These are phyloP conservation scores for Neuroterus valhalla DNA, from an alignment of 1,140 invertebrate genomes.

Conservation along the genomic window DNA sequence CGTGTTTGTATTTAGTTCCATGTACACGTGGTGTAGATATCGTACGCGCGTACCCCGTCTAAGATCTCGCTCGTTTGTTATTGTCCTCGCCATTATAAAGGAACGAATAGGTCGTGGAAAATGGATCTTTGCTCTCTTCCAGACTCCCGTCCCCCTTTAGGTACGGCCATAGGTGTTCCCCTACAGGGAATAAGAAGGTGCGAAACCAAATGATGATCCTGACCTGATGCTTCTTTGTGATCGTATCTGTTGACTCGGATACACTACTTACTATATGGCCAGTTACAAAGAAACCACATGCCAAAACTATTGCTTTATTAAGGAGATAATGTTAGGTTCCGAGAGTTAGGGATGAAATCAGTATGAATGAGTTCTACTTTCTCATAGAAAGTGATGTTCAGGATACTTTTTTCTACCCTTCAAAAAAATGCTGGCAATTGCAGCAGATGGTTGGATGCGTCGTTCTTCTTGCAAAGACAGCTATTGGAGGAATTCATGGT, in stretches of 20 bases:
- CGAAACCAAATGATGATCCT: constrained; percentile 14
- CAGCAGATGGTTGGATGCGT: too few species aligned
- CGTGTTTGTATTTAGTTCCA: constrained; percentile 49
- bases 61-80: constrained; percentile 59
- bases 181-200: constrained; percentile 4
- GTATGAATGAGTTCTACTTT: too few species aligned
- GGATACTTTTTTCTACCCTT: too few species aligned
- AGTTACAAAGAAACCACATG: neutral
- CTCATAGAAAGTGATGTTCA: too few species aligned
- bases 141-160: neutral
- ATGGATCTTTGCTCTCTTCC: neutral
- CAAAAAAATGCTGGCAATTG: too few species aligned
- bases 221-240: neutral
- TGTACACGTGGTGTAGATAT: constrained; percentile 52
- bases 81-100: constrained; percentile 50
- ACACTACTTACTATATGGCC: neutral
- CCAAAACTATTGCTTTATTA: too few species aligned
- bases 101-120: constrained; percentile 20
- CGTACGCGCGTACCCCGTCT: constrained; percentile 46
- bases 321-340: too few species aligned
- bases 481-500: too few species aligned
- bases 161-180: neutral
- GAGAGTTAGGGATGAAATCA: too few species aligned
- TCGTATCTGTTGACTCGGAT: neutral
- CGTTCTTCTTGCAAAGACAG: too few species aligned